Conservation (phyloP, 2,888 invertebrate species). For the Drosophila colorata region DNA sequence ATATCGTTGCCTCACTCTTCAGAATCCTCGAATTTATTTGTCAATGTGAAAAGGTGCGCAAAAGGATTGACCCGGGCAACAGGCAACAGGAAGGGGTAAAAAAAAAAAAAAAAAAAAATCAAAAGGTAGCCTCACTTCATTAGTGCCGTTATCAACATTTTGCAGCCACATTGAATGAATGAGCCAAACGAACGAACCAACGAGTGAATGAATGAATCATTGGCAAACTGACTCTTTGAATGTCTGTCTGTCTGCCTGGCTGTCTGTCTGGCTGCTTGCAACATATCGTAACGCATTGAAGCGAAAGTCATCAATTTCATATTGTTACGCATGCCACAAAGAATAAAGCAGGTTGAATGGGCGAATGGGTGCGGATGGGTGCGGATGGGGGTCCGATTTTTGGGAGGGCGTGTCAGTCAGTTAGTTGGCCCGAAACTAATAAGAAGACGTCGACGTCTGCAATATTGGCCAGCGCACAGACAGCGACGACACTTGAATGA, state of each 20-base stretch:
- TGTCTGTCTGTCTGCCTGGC: conserved; percentile 31
- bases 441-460: conserved; percentile 41
- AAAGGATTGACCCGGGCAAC: conserved; percentile 60
- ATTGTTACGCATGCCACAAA: conserved; percentile 79
- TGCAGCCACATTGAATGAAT: conserved; percentile 65
- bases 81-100: neutral
- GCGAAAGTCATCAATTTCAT: conserved; percentile 81
- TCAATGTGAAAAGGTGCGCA: conserved; percentile 75
- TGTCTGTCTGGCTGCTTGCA: conserved; percentile 51
- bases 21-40: conserved; percentile 66
- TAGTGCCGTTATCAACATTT: conserved; percentile 77
- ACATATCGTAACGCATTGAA: conserved; percentile 75
- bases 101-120: conserved; percentile 14
- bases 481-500: conserved; percentile 69
- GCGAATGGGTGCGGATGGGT: neutral
- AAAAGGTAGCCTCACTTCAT: conserved; percentile 77
- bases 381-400: neutral
- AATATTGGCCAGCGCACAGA: conserved; percentile 51
- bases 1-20: neutral
- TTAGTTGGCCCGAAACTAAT: conserved; percentile 47
- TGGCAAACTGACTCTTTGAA: conserved; percentile 24
- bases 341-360: conserved; percentile 39
- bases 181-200: conserved; percentile 30
- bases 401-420: conserved; percentile 10
- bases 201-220: conserved; percentile 32